Evolutionary conservation across 2,113 vertebrate species (phyloP).

Genomic region (Pedionomus torquatus): DNA sequence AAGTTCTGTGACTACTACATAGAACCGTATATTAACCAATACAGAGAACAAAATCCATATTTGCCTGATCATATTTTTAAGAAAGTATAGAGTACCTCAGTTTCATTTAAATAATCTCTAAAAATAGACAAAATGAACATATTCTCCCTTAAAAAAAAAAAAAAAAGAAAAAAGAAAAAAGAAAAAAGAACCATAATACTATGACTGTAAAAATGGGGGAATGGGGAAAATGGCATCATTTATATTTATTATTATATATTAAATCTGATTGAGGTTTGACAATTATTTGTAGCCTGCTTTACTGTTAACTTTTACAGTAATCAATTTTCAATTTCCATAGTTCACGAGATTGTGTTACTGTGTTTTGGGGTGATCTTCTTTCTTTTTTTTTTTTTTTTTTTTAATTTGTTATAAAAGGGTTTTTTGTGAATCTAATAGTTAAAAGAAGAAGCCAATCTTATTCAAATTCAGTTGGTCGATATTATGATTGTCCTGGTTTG

Average conservation of each 20-base stretch:
- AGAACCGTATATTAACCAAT: neutral
- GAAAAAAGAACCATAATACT: neutral
- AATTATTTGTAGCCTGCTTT: neutral
- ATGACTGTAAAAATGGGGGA: neutral
- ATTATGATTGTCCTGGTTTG: neutral
- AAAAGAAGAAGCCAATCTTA: neutral
- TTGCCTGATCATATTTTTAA: neutral
- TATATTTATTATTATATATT: neutral
- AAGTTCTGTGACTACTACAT: neutral
- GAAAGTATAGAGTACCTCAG: neutral
- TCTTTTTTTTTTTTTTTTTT: neutral
- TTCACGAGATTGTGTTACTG: neutral
- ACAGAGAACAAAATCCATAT: neutral
- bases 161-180: neutral
- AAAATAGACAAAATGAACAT: neutral
- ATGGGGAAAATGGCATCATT: neutral
- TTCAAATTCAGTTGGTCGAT: neutral
- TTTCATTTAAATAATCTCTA: neutral
- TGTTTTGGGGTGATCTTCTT: neutral
- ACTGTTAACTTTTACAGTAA: neutral
- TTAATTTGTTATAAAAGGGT: neutral
- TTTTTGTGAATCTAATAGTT: neutral
- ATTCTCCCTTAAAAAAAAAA: fast-evolving
- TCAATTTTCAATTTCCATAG: neutral
- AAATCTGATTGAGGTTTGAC: neutral